These are phyloP conservation scores for Seladonia tumulorum DNA, from an alignment of 2,888 invertebrate species.

Conservation along the genomic window DNA sequence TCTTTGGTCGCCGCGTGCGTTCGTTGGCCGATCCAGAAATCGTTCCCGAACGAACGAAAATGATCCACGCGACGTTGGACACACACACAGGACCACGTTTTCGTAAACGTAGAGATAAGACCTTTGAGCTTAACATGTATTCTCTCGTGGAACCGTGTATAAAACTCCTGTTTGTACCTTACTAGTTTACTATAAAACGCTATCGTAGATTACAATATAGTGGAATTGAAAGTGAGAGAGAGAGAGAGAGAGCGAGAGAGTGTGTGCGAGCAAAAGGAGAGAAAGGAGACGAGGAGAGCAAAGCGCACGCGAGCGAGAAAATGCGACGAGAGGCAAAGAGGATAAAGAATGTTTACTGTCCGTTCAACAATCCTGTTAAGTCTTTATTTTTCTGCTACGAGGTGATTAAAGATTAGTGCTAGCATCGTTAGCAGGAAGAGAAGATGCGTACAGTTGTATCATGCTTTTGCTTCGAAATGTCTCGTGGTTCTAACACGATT, in stretches of 20 bases:
- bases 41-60: conserved; percentile 27
- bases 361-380: conserved; percentile 46
- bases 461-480: conserved; percentile 66
- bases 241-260: conserved; percentile 21
- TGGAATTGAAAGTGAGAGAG: conserved; percentile 44
- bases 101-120: conserved; percentile 60
- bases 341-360: conserved; percentile 47
- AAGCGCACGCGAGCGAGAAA: conserved; percentile 22
- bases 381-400: conserved; percentile 49
- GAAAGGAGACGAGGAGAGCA: conserved; percentile 23
- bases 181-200: conserved; percentile 71
- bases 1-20: not conserved
- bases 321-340: conserved; percentile 23
- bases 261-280: conserved; percentile 6
- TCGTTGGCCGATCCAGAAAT: not conserved
- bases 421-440: conserved; percentile 38
- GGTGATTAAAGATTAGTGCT: conserved; percentile 52
- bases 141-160: conserved; percentile 72
- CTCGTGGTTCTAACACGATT: conserved; percentile 55
- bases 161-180: conserved; percentile 80
- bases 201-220: conserved; percentile 67
- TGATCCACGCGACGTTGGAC: conserved; percentile 53
- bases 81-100: conserved; percentile 66
- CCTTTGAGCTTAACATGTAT: conserved; percentile 78
- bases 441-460: conserved; percentile 51